Percentiles rank a stretch among this genome's conserved stretches.
Evolutionary conservation across 1,140 invertebrate species (phyloP).

Genomic region (Radopholus similis): DNA sequence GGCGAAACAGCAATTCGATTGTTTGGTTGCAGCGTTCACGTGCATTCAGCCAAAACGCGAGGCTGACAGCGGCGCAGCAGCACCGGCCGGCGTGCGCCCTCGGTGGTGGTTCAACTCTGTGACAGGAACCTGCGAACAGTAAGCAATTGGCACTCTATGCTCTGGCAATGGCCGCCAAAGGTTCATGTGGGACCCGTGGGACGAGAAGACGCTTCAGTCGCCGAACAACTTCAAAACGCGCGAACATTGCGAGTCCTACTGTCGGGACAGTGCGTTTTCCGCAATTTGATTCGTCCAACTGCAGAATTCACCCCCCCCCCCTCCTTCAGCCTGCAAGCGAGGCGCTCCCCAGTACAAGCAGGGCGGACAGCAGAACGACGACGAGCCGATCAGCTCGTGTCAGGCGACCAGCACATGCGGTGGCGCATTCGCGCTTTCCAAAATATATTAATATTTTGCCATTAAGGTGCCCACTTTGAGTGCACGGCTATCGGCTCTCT

Average conservation of each 20-base stretch:
- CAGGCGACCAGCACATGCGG: slow-evolving; percentile 51
- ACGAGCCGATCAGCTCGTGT: slow-evolving; percentile 55
- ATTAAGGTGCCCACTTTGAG: slow-evolving; percentile 44
- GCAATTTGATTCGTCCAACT: background rate
- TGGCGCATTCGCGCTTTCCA: background rate
- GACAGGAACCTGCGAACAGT: slow-evolving; percentile 56
- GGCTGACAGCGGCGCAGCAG: slow-evolving; percentile 52
- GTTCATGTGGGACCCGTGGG: slow-evolving; percentile 61
- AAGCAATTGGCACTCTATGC: background rate
- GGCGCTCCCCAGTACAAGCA: slow-evolving; percentile 57
- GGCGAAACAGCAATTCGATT: too few relatives aligned
- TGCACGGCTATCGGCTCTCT: slow-evolving; percentile 57
- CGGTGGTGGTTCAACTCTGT: slow-evolving; percentile 58
- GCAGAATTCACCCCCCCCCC: background rate
- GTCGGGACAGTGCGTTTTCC: slow-evolving; percentile 51
- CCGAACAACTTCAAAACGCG: slow-evolving; percentile 59
- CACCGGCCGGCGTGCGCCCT: slow-evolving; percentile 54
- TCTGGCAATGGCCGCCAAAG: background rate
- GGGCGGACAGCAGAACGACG: slow-evolving; percentile 50
- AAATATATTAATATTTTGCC: background rate
- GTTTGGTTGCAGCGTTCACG: slow-evolving; percentile 54
- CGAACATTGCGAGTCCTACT: slow-evolving; percentile 59
- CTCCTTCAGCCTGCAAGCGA: slow-evolving; percentile 52
- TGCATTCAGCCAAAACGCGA: slow-evolving; percentile 59
- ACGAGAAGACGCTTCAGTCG: slow-evolving; percentile 57